phyloP scores from a whole-genome alignment of 35 echinoderm and acorn worm genomes.

The Strongylocentrotus purpuratus region DNA sequence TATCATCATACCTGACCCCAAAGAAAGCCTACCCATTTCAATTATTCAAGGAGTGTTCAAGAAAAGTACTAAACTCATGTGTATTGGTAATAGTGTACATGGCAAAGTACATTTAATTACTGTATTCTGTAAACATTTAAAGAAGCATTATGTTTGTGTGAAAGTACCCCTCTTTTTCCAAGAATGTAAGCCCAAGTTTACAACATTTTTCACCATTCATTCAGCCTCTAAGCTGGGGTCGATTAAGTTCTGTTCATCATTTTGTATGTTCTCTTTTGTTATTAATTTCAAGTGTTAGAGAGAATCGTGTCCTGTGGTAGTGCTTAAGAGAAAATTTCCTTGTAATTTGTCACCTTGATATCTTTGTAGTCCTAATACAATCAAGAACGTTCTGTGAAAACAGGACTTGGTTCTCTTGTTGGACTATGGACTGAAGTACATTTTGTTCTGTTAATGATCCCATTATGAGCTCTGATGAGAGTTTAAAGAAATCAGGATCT shows the following conservation, averaged over 20 bases:
- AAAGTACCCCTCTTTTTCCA: not conserved
- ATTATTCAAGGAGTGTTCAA: not conserved
- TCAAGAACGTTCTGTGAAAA: not conserved
- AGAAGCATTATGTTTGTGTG: not conserved
- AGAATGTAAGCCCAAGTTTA: not conserved
- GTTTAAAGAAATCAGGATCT: not conserved
- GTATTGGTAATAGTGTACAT: not conserved
- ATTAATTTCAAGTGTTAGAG: not conserved
- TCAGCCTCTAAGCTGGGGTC: not conserved
- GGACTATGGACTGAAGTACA: not conserved
- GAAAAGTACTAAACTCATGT: not conserved
- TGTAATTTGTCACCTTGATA: constrained; percentile 12
- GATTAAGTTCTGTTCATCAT: not conserved
- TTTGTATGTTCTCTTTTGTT: not conserved
- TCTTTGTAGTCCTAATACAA: not conserved
- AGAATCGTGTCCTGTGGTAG: not conserved
- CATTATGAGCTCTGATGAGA: not conserved
- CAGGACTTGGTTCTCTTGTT: not conserved
- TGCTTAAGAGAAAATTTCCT: not conserved
- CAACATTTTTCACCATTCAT: not conserved
- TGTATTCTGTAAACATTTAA: not conserved
- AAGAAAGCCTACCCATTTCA: no score
- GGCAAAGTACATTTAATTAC: not conserved
- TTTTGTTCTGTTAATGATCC: not conserved
- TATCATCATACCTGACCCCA: no score